A percentile compares a stretch with the other conserved stretches of the same genome.
These are phyloP conservation scores for Eupithecia exiguata DNA, from an alignment of 2,888 invertebrate species.

Conservation along the genomic window DNA sequence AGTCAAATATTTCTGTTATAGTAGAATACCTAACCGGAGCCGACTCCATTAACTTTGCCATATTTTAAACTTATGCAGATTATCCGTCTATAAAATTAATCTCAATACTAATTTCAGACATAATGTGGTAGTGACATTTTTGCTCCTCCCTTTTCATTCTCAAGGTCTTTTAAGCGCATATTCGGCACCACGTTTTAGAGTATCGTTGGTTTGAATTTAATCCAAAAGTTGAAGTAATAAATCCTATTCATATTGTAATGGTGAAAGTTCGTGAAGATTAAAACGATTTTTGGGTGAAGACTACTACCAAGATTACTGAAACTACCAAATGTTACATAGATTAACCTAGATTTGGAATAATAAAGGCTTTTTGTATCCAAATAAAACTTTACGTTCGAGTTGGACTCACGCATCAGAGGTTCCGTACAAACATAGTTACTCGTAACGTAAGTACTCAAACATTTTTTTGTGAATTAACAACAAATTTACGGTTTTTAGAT, in stretches of 20 bases:
- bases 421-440: no score
- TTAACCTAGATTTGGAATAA: not conserved
- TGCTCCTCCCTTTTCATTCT: slow-evolving; percentile 11
- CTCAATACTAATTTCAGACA: slow-evolving; percentile 7
- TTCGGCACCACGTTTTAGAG: not conserved
- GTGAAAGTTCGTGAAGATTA: not conserved
- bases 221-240: not conserved
- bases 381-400: no score
- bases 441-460: no score
- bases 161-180: slow-evolving; percentile 26
- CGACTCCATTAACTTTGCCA: not conserved
- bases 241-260: not conserved
- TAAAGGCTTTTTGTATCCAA: not conserved
- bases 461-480: no score
- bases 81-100: slow-evolving; percentile 9
- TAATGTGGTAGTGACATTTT: slow-evolving; percentile 5
- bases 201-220: not conserved
- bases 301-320: not conserved
- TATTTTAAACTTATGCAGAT: slow-evolving; percentile 1
- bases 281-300: not conserved
- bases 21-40: not conserved
- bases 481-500: no score
- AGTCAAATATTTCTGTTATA: not conserved
- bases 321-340: not conserved
- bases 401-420: no score